These are phyloP conservation scores for Gyrodactylus salaris DNA, from an alignment of 1,140 invertebrate genomes.

Conservation along the genomic window DNA sequence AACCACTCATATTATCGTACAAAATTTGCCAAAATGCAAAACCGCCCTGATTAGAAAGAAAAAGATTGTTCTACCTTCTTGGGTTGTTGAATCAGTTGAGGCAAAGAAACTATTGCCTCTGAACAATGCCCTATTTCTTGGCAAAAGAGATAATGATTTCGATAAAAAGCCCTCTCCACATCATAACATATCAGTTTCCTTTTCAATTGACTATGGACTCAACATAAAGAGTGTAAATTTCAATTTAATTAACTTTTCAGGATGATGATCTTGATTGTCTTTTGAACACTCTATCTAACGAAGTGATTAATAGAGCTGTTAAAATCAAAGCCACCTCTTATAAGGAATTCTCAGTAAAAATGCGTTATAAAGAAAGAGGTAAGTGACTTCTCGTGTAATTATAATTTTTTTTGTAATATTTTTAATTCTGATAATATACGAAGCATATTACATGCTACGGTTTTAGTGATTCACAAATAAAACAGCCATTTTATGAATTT, in stretches of 20 bases:
- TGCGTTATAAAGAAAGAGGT: not conserved
- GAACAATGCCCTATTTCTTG: not conserved
- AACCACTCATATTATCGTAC: not conserved
- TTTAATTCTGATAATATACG: no score
- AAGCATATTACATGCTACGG: no score
- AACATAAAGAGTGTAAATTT: no score
- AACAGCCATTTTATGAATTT: no score
- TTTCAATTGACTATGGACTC: not conserved
- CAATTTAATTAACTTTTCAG: no score
- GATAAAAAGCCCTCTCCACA: not conserved
- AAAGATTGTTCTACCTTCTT: not conserved
- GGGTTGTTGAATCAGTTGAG: not conserved
- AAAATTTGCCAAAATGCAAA: not conserved
- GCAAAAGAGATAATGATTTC: not conserved
- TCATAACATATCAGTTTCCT: not conserved
- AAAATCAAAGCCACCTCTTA: not conserved
- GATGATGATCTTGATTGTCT: not conserved
- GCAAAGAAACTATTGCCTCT: not conserved
- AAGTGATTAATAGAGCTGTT: not conserved
- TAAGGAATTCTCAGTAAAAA: not conserved
- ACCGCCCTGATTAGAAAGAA: not conserved
- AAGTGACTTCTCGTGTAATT: not conserved
- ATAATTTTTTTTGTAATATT: no score
- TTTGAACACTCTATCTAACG: not conserved
- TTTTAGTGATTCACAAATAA: no score